Evolutionary conservation across 2,797 vertebrate species (phyloP), one percentile per base, ranked within the genome.

Genomic region (Geotrypetes seraphini): DNA sequence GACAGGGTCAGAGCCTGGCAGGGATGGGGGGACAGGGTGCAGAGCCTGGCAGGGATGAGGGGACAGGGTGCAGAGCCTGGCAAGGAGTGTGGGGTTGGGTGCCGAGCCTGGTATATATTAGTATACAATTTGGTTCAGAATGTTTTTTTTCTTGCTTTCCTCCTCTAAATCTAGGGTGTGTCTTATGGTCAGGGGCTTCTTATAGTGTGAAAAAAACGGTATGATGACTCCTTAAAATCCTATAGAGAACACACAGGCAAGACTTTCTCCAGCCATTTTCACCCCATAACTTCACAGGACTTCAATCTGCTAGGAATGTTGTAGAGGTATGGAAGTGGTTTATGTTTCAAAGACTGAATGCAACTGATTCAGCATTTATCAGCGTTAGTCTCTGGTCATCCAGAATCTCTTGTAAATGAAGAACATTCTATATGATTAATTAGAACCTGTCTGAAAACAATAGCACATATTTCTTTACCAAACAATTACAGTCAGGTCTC

Each of bases 391-490:
- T 42, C 8, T 10, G 52, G 18, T 21, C 31, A 44, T 52, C 31
- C 22, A 30, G 14, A 29, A 22, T 23, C 54, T 53, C 11, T 26
- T 19, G 14, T 14, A 40, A 26, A 28, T 10, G 22, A 36, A 41
- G 41, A 43, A 38, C 34, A 18, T 28, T 42, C 39, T 43, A 43
- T 15, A 16, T 56, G 50, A 63, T 58, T 62, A 66, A 65, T 44
- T 44, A 43, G 4, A 16, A 11, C 34, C 47, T 56, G 19, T 34
- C 53, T 12, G 3, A 35, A 57, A 44, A 34, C 16, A 43, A 36
- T 19, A 37, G 32, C 49, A 41, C 37, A 40, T 36, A 33, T 22
- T 26, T 29, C 40, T 61, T 53, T 35, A 17, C 34, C 33, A 52
- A 54, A 33, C 46, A 52, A 38, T 46, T 43, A 60, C 26, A 52